Conservation (phyloP, 1,140 invertebrate species). For the Aplysia californica region DNA sequence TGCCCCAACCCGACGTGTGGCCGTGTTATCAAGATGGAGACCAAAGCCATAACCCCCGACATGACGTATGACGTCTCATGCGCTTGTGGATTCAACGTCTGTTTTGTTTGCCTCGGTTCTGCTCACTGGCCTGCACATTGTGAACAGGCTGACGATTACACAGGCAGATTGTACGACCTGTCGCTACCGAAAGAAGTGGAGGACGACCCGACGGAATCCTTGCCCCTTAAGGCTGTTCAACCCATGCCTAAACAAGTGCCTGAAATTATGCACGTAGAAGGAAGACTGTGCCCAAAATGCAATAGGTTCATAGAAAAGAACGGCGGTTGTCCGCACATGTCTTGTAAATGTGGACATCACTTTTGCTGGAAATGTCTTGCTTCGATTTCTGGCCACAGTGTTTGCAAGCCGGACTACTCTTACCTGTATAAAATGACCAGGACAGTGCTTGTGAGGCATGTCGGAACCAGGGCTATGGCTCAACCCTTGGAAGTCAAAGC, state of each 20-base stretch:
- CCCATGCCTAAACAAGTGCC: too few relatives aligned
- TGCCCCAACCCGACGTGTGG: conserved; percentile 49
- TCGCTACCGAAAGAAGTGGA: not conserved
- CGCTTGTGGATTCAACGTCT: conserved; percentile 40
- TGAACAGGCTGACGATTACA: conserved; percentile 32
- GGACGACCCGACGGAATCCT: not conserved
- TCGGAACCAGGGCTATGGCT: not conserved
- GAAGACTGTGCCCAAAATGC: conserved; percentile 25
- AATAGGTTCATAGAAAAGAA: conserved; percentile 27
- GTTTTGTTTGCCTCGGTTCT: conserved; percentile 41
- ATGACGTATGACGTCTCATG: conserved; percentile 30
- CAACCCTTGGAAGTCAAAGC: not conserved
- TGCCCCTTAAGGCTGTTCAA: not conserved
- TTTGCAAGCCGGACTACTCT: not conserved
- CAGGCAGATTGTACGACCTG: conserved; percentile 28
- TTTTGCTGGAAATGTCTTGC: conserved; percentile 31
- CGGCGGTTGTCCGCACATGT: conserved; percentile 27
- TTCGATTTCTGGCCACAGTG: not conserved
- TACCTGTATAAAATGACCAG: not conserved
- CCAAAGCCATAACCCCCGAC: not conserved
- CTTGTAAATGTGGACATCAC: conserved; percentile 19
- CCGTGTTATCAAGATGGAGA: conserved; percentile 34
- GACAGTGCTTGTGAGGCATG: not conserved
- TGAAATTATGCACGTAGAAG: not conserved
- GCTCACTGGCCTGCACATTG: conserved; percentile 51